Conservation (phyloP, 2,888 invertebrate genomes). For the Lepidocyrtinus sp. region DNA sequence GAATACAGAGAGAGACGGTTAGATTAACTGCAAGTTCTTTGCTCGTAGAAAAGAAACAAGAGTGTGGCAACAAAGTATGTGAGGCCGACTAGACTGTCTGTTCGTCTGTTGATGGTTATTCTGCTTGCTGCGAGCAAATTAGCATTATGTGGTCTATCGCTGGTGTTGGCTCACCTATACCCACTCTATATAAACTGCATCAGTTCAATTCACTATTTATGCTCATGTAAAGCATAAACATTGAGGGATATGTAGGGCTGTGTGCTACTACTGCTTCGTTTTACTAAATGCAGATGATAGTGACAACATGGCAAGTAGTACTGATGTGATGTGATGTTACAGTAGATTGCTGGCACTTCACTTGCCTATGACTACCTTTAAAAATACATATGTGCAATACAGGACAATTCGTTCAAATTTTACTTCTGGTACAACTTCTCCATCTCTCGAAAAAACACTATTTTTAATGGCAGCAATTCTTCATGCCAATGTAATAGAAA, state of each 20-base stretch:
- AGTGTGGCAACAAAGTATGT: not conserved
- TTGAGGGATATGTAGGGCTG: not conserved
- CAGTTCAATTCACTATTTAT: not conserved
- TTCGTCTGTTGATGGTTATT: not conserved
- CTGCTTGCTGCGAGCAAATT: not conserved
- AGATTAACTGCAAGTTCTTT: no score
- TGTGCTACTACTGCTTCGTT: not conserved
- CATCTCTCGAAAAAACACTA: constrained; percentile 1
- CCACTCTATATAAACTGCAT: not conserved
- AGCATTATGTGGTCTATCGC: not conserved
- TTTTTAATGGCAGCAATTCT: constrained; percentile 15
- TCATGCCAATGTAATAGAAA: constrained; percentile 5
- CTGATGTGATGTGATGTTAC: not conserved
- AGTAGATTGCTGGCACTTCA: not conserved
- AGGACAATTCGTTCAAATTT: constrained; percentile 11
- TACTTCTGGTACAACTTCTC: not conserved
- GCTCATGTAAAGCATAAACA: no score
- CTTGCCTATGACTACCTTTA: not conserved
- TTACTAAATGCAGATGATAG: not conserved
- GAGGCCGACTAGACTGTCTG: not conserved
- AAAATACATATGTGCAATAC: not conserved
- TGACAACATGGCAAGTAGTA: not conserved
- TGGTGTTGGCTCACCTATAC: not conserved
- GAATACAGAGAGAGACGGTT: no score
- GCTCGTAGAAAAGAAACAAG: no score